Percentiles rank a stretch among this genome's conserved stretches.
Conservation (phyloP, 2,797 vertebrate species). For the Brachyrhaphis roseni region DNA sequence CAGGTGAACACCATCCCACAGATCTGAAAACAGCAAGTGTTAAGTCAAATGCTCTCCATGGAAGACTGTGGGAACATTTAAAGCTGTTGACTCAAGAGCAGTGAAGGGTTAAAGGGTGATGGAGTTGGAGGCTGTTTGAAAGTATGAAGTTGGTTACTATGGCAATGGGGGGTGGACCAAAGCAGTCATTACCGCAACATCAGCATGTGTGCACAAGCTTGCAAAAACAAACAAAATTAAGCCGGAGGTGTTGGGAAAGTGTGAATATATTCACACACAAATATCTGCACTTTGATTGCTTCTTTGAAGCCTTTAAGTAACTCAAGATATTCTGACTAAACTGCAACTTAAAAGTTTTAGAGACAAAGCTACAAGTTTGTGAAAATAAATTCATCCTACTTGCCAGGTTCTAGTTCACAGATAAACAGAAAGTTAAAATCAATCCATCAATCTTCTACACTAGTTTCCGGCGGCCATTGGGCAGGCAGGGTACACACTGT, state of each 20-base stretch:
- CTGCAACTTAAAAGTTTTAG: background rate
- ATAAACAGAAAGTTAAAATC: background rate
- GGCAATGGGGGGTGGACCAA: conserved; percentile 41
- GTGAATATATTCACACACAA: conserved; percentile 9
- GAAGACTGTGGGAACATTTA: conserved; percentile 42
- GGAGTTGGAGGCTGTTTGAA: conserved; percentile 10
- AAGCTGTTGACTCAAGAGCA: conserved; percentile 27
- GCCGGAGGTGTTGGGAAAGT: background rate
- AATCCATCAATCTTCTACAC: background rate
- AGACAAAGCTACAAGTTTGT: background rate
- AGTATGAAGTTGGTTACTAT: conserved; percentile 61
- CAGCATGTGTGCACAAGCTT: conserved; percentile 21
- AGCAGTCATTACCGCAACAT: conserved; percentile 50
- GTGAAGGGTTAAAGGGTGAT: conserved; percentile 44
- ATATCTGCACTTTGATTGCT: background rate
- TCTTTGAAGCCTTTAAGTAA: background rate
- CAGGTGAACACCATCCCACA: conserved; percentile 87
- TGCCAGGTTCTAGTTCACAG: background rate
- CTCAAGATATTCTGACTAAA: background rate
- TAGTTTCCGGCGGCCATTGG: background rate
- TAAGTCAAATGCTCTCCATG: conserved; percentile 50
- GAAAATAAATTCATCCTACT: background rate
- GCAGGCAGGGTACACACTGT: background rate
- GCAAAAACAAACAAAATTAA: conserved; percentile 28
- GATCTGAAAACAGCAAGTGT: conserved; percentile 80